Evolutionary conservation across 2,797 vertebrate species (phyloP), one percentile per base, ranked within the genome.

Genomic region (Dipus sagitta): DNA sequence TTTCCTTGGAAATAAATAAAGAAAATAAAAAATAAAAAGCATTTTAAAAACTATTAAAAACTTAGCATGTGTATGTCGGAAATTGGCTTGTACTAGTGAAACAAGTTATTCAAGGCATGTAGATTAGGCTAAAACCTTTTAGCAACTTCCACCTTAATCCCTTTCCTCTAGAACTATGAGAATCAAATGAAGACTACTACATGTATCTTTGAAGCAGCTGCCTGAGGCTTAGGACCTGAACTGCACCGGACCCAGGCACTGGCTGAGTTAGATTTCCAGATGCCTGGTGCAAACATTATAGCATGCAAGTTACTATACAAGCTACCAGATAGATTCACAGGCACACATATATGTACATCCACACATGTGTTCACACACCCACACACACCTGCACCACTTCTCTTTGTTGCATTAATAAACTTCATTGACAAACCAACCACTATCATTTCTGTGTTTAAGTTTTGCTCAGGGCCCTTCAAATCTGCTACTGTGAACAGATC

Each of bases 31-130:
- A 38, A 38, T 38, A 38, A 38, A 38, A 24, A 82, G 4, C 23
- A 18, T 84, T 84, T 91, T n/a, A 28, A 64, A 38, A 64, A 86
- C 18, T 84, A 80, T 91, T n/a, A 28, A 64, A 38, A 64, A 86
- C 18, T 60, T 81, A 14, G 20, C n/a, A 54, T 28, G 72, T 8
- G 34, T 62, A 84, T 58, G 23, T 26, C 18, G 62, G 60, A 21
- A 65, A 54, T 6, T 28, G 18, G 4, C 1, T 78, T 81, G 78
- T 15, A 12, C 1, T 65, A 60, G 47, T 62, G n/a, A 93, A 58
- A 87, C 12, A n/a, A 76, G 7, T 12, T 38, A 52, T 47, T 34
- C 24, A 54, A 65, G 74, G 58, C 24, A 11, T 10, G 11, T 26
- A 24, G n/a, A 72, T 72, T 30, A 38, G 92, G 6, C 15, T 78